Base-by-base conservation (phyloP, 2,888 invertebrate genomes). In the Drosophila nr. fundita region DNA sequence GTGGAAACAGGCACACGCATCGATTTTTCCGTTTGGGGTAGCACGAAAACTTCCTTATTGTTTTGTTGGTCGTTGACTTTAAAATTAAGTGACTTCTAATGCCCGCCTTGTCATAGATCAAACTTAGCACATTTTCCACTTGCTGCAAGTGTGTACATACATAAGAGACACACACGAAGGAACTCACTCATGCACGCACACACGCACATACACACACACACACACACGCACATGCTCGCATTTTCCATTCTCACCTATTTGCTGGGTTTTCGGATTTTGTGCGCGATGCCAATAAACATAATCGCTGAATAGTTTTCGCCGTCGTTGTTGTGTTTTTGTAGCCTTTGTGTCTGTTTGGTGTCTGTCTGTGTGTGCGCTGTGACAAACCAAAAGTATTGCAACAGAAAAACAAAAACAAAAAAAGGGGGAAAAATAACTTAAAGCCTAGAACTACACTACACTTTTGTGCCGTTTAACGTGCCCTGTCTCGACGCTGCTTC, bases 11-110 rank as follows among this genome's bases (percentile, higher is more conserved):
- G 82, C 85, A 74, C 85, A 85, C 86, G 86, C 90, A 86, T 86
- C 86, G 86, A 86, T 86, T 86, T 86, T 86, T 86, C 90, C 89
- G 84, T 88, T 85, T 83, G 73, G 85, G 76, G 76, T 88, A 88
- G 74, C 84, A 83, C 79, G 68, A 78, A 83, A 90, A 79, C 86
- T 87, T 87, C 78, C 78, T 90, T 79, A 82, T 84, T 81, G 78
- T 81, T 87, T 75, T 70, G 62, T 55, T 75, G 68, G 68, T 61
- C 71, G 54, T 78, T 75, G 73, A 76, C 83, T 82, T 84, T 75
- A 85, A 87, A 81, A 72, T 84, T 42, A 71, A 68, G 27, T 52
- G 63, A 82, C 59, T 78, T 78, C 60, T 71, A 53, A 52, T 48
- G 50, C 55, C 50, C 30, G 45, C 58, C 50, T 42, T 61, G 40